Conservation (phyloP, 2,888 invertebrate genomes). For the Epirrhoe tristata region DNA sequence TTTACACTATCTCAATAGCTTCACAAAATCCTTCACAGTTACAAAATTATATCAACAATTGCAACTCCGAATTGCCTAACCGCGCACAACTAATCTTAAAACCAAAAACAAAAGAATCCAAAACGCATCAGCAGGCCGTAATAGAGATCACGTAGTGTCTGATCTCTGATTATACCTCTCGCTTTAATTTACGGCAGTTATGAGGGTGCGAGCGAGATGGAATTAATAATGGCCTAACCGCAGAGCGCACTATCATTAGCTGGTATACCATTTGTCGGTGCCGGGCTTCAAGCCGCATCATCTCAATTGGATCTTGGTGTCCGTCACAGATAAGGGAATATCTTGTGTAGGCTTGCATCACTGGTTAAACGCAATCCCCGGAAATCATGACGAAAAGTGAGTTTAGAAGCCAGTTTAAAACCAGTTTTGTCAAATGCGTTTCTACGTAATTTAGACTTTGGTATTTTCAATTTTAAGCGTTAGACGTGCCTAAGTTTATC, state of each 20-base stretch:
- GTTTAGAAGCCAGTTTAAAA: too few relatives aligned
- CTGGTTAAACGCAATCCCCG: background rate
- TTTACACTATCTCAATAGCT: too few relatives aligned
- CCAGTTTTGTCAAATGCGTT: too few relatives aligned
- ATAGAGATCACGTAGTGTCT: conserved; percentile 82
- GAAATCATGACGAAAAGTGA: too few relatives aligned
- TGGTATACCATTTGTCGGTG: conserved; percentile 68
- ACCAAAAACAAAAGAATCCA: conserved; percentile 75
- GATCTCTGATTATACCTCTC: conserved; percentile 73
- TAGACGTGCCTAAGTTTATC: too few relatives aligned
- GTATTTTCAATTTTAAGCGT: too few relatives aligned
- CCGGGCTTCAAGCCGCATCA: conserved; percentile 44
- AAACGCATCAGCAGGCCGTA: conserved; percentile 76
- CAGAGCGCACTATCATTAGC: conserved; percentile 77
- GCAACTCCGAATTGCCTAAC: conserved; percentile 55
- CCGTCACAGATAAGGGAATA: conserved; percentile 24
- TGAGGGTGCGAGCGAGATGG: conserved; percentile 71
- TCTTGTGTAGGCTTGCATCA: background rate
- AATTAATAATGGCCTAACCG: conserved; percentile 79
- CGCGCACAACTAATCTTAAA: conserved; percentile 70
- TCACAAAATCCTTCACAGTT: conserved; percentile 16
- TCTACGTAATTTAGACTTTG: too few relatives aligned
- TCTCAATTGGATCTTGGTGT: conserved; percentile 38
- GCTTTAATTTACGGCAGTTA: conserved; percentile 67
- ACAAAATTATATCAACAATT: conserved; percentile 36